Base-by-base conservation (phyloP, 2,888 invertebrate species). In the Sceliomorpha sp. region DNA sequence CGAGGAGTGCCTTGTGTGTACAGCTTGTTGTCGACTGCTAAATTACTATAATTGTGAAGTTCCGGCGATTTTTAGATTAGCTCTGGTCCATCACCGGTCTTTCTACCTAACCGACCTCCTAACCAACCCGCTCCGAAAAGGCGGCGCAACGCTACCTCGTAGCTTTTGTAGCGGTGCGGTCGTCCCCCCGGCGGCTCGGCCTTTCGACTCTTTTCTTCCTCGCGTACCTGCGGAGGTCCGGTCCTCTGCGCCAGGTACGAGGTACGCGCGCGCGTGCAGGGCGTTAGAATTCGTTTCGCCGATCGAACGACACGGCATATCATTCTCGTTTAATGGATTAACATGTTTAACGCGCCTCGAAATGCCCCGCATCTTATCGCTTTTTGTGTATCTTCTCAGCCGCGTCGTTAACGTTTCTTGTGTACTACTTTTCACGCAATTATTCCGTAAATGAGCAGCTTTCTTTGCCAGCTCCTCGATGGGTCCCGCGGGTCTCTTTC, bases 11-110 rank as follows among this genome's bases (percentile, higher is more conserved):
- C 77, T 80, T 79, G 81, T 80, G 83, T 80, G 81, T 85, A 81
- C 79, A 81, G 82, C 85, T 85, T 83, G 85, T 85, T 85, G 85
- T 85, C 84, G 85, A 82, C 81, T 83, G 84, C 78, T 84, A 85
- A 85, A 87, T 87, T 84, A 86, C 87, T 86, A 86, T 86, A 87
- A 86, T 87, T 86, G 85, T 86, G 80, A 84, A 87, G 86, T 87
- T 86, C 87, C 86, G 86, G 85, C 83, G 84, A 86, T 86, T 86
- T 86, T 85, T 85, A 86, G 85, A 87, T 86, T 87, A 87, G 86
- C 86, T 85, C 82, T 86, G 86, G 86, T 86, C 86, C 86, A 87
- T 86, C 85, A 85, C 79, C 79, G 79, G 78, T 77, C 74, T 79
- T 79, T 74, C 69, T 71, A 72, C 64, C 55, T 60, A 36, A 20